phyloP scores from a whole-genome alignment of 2,797 vertebrate species.

The Schizopygopsis malacanthus region DNA sequence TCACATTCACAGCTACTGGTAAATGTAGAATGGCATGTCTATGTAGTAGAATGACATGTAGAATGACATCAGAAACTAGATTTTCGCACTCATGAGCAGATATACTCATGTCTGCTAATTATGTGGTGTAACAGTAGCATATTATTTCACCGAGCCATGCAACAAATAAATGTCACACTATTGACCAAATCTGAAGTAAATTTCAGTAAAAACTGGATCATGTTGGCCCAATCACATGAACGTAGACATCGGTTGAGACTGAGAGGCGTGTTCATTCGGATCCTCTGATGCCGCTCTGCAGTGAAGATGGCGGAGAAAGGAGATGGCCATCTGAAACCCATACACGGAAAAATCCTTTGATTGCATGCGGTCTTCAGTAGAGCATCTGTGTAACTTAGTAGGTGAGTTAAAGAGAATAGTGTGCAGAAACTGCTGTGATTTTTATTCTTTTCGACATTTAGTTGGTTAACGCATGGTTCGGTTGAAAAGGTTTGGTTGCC shows the following conservation, averaged over 20 bases:
- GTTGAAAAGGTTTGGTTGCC: not conserved
- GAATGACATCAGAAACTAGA: not conserved
- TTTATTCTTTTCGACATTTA: not conserved
- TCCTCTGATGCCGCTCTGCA: slow-evolving; percentile 9
- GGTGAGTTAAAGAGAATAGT: slow-evolving; percentile 31
- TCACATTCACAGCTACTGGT: not conserved
- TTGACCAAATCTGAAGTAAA: not conserved
- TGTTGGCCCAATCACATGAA: slow-evolving; percentile 27
- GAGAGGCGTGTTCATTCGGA: slow-evolving; percentile 44
- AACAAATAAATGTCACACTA: too few species aligned
- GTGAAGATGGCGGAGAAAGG: slow-evolving; percentile 57
- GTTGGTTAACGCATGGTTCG: not conserved
- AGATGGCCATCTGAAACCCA: slow-evolving; percentile 31
- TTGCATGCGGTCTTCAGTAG: not conserved
- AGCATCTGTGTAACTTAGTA: not conserved
- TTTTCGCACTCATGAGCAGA: not conserved
- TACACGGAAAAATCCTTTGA: not conserved
- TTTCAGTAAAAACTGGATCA: not conserved
- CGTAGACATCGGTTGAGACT: slow-evolving; percentile 40
- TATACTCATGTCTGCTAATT: not conserved
- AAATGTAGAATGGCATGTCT: not conserved
- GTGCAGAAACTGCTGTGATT: not conserved
- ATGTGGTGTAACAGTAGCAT: not conserved
- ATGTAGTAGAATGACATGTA: not conserved
- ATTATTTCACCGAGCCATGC: not conserved